Evolutionary conservation across 2,888 invertebrate species (phyloP).

Genomic region (Xylocampa areola): DNA sequence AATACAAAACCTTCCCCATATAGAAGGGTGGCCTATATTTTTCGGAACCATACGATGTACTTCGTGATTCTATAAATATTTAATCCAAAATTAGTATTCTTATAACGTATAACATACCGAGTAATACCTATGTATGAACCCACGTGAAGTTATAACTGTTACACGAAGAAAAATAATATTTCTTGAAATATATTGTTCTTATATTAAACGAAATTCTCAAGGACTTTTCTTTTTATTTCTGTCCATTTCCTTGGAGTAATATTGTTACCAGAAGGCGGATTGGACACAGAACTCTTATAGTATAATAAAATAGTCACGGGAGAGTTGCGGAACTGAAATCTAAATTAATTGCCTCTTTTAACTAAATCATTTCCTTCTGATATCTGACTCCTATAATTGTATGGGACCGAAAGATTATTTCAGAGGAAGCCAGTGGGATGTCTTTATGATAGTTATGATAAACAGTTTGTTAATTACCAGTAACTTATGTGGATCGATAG

Average conservation of each 20-base stretch:
- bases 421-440: no score
- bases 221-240: slow-evolving; percentile 38
- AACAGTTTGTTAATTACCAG: no score
- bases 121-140: slow-evolving; percentile 45
- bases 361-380: no score
- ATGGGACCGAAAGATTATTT: no score
- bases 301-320: slow-evolving; percentile 1
- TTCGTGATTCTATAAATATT: slow-evolving; percentile 15
- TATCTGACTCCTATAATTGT: no score
- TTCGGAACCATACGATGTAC: not conserved
- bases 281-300: slow-evolving; percentile 8
- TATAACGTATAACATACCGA: slow-evolving; percentile 28
- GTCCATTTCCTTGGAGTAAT: slow-evolving; percentile 35
- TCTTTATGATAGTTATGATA: no score
- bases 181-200: slow-evolving; percentile 33
- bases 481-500: no score
- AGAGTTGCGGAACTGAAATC: not conserved
- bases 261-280: slow-evolving; percentile 18
- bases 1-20: no score
- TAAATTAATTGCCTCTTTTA: no score
- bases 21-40: no score
- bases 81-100: slow-evolving; percentile 47
- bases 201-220: slow-evolving; percentile 26
- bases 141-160: slow-evolving; percentile 45
- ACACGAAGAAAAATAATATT: slow-evolving; percentile 43